These are phyloP conservation scores for Enteromius viviparus DNA, from an alignment of 2,797 vertebrate species.

Conservation along the genomic window DNA sequence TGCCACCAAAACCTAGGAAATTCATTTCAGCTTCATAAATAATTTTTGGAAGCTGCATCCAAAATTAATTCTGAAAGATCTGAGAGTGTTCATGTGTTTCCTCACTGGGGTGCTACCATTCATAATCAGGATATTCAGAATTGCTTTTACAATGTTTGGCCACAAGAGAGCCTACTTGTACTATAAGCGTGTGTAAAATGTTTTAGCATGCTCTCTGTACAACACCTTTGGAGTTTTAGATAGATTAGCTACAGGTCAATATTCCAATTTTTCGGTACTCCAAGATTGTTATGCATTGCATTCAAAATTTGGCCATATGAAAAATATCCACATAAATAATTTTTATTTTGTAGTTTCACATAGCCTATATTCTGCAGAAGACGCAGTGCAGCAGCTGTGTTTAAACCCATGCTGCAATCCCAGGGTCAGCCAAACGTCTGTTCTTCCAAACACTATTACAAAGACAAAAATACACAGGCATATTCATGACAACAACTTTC, in stretches of 20 bases:
- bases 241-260: not conserved
- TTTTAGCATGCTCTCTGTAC: not conserved
- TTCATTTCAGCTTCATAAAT: not conserved
- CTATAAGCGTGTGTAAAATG: not conserved
- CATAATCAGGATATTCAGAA: not conserved
- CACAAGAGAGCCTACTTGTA: not conserved
- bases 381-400: slow-evolving; percentile 7
- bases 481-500: slow-evolving; percentile 20
- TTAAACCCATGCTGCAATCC: slow-evolving; percentile 2
- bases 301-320: not conserved
- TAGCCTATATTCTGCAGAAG: not conserved
- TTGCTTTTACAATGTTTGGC: not conserved
- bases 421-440: slow-evolving; percentile 32
- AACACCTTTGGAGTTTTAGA: not conserved
- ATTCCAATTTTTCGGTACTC: not conserved
- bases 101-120: not conserved
- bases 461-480: slow-evolving; percentile 29
- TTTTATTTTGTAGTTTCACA: not conserved
- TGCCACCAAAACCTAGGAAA: not conserved
- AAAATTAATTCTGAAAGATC: not conserved
- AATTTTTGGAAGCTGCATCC: not conserved
- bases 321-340: not conserved
- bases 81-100: not conserved
- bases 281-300: too few relatives aligned
- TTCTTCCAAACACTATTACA: slow-evolving; percentile 27